These are phyloP conservation scores for Pituophis catenifer DNA, from an alignment of 2,113 vertebrate species.

Conservation along the genomic window DNA sequence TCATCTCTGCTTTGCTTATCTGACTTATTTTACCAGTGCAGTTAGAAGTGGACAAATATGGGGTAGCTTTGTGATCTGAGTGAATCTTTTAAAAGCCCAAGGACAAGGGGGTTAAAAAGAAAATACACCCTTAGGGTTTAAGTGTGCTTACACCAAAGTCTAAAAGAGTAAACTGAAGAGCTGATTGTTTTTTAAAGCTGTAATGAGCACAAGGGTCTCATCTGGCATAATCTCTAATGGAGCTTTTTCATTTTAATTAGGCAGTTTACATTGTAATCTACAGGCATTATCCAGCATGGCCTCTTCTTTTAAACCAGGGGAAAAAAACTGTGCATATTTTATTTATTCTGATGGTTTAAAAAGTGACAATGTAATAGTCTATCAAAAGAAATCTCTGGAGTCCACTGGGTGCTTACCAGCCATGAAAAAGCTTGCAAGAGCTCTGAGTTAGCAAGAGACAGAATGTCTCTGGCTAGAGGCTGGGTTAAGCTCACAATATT, in stretches of 20 bases:
- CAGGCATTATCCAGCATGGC: slow-evolving; percentile 1
- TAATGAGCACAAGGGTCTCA: slow-evolving; percentile 46
- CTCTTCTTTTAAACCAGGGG: slow-evolving; percentile 14
- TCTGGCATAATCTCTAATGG: slow-evolving; percentile 57
- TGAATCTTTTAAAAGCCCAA: slow-evolving; percentile 6
- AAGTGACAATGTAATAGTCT: slow-evolving; percentile 5
- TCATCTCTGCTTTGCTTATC: slow-evolving; percentile 49
- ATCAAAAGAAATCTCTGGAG: slow-evolving; percentile 31
- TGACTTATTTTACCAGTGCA: slow-evolving; percentile 59
- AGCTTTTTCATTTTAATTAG: slow-evolving; percentile 62
- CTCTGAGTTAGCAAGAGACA: slow-evolving; percentile 61
- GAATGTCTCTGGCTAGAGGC: slow-evolving; percentile 31
- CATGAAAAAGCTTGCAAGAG: slow-evolving; percentile 48
- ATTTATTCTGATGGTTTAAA: not conserved
- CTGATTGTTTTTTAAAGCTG: slow-evolving; percentile 9
- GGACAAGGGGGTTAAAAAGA: not conserved
- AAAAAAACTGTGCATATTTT: slow-evolving; percentile 21
- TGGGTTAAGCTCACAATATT: slow-evolving; percentile 18
- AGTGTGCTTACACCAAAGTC: not conserved
- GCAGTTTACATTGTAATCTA: slow-evolving; percentile 46
- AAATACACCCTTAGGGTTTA: not conserved
- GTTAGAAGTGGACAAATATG: slow-evolving; percentile 4
- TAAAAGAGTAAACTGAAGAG: slow-evolving; percentile 37
- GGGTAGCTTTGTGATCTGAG: slow-evolving; percentile 8
- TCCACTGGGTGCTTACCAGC: slow-evolving; percentile 44